Conservation (phyloP, 2,888 invertebrate species). For the Calameuta idolon region DNA sequence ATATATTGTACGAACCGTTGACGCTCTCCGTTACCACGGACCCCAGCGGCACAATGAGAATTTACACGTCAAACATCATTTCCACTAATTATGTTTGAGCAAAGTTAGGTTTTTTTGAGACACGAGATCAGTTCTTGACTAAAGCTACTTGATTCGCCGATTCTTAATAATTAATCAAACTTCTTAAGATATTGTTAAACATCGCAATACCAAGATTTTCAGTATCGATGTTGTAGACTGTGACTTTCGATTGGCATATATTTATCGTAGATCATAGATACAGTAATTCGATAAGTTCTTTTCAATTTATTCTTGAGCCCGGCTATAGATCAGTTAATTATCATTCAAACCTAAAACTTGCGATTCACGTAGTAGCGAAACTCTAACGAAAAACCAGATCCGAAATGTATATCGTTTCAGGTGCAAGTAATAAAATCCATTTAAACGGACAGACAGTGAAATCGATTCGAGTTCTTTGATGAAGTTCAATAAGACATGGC, state of each 20-base stretch:
- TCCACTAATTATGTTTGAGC: constrained; percentile 5
- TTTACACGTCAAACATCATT: constrained; percentile 9
- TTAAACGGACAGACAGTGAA: not conserved
- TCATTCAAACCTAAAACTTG: not conserved
- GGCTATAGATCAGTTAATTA: not conserved
- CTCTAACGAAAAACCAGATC: too few species aligned
- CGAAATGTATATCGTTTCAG: too few species aligned
- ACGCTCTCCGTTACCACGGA: not conserved
- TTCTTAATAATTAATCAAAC: not conserved
- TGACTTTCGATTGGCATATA: not conserved
- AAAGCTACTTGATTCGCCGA: not conserved
- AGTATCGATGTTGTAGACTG: not conserved
- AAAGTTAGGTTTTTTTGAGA: not conserved
- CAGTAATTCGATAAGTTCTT: not conserved
- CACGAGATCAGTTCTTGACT: not conserved
- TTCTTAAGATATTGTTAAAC: not conserved
- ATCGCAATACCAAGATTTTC: not conserved
- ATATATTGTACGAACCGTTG: not conserved
- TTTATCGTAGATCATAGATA: not conserved
- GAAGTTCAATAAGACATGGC: not conserved
- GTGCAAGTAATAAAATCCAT: too few species aligned
- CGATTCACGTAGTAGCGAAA: too few species aligned
- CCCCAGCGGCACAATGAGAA: not conserved
- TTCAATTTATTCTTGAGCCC: not conserved
- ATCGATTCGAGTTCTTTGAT: not conserved